Conservation (phyloP, 2,888 invertebrate genomes). For the Philonicus albiceps region DNA sequence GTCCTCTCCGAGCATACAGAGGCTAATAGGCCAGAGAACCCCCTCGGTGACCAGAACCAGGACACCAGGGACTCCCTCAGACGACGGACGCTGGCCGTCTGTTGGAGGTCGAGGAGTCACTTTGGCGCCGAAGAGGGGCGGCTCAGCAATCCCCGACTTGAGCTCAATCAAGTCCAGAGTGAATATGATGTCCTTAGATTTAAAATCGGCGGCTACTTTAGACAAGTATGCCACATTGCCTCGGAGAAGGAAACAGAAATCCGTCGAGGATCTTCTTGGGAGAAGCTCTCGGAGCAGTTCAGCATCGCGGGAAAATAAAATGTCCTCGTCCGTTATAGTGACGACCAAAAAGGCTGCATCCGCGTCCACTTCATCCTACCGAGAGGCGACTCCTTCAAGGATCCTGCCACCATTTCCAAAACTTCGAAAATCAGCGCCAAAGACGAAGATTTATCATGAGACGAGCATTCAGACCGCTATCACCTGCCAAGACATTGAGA, state of each 20-base stretch:
- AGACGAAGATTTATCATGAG: constrained; percentile 82
- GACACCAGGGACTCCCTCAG: constrained; percentile 71
- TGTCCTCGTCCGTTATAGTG: constrained; percentile 60
- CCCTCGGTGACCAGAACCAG: constrained; percentile 69
- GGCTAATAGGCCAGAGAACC: constrained; percentile 56
- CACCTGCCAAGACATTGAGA: constrained; percentile 75
- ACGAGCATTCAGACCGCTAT: constrained; percentile 79
- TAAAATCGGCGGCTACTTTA: constrained; percentile 64
- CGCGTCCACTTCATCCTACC: constrained; percentile 50
- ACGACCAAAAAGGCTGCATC: constrained; percentile 55
- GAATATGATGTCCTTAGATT: constrained; percentile 56
- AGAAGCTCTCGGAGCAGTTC: constrained; percentile 64
- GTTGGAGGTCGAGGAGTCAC: constrained; percentile 52
- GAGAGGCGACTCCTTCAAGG: constrained; percentile 59
- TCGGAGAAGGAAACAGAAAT: constrained; percentile 73
- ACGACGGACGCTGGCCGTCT: constrained; percentile 76
- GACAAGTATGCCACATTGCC: constrained; percentile 84
- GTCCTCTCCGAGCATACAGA: constrained; percentile 56
- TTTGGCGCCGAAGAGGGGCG: constrained; percentile 54
- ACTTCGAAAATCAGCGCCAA: constrained; percentile 61
- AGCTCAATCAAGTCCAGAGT: constrained; percentile 56
- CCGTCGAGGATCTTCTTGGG: constrained; percentile 66
- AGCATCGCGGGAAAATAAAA: constrained; percentile 64
- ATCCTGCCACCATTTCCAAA: constrained; percentile 65
- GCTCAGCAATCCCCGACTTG: constrained; percentile 59